phyloP scores from a whole-genome alignment of 2,113 vertebrate species.

The Oryzias melastigma region DNA sequence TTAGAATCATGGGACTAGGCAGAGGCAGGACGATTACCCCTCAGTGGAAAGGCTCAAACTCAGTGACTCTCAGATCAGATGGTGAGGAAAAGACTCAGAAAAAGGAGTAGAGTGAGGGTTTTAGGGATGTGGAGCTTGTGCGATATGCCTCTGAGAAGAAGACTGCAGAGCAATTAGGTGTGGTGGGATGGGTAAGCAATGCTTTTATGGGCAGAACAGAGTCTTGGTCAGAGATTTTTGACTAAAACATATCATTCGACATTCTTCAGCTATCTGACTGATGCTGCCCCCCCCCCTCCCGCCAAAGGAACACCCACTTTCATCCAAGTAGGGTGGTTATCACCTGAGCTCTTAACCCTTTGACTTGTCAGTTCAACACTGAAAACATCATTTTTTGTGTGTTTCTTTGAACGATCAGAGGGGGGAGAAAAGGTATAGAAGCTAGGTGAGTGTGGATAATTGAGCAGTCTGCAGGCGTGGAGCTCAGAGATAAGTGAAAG shows the following conservation, averaged over 20 bases:
- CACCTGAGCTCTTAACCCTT: slow-evolving; percentile 57
- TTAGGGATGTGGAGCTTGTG: slow-evolving; percentile 13
- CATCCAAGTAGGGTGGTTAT: slow-evolving; percentile 39
- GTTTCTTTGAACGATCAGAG: slow-evolving; percentile 32
- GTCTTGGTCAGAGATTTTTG: slow-evolving; percentile 42
- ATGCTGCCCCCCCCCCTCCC: slow-evolving; percentile 5
- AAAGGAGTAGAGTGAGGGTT: slow-evolving; percentile 24
- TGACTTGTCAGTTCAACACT: slow-evolving; percentile 49
- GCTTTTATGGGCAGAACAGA: slow-evolving; percentile 46
- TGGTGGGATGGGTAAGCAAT: slow-evolving; percentile 42
- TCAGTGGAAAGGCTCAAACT: slow-evolving; percentile 66
- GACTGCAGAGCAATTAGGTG: slow-evolving; percentile 54
- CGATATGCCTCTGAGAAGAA: slow-evolving; percentile 16
- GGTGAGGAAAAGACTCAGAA: slow-evolving; percentile 40
- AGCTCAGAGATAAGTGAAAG: slow-evolving; percentile 71
- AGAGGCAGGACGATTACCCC: slow-evolving; percentile 71
- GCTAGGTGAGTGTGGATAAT: slow-evolving; percentile 71
- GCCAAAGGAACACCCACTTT: slow-evolving; percentile 34
- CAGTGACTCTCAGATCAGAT: slow-evolving; percentile 67
- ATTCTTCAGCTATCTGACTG: slow-evolving; percentile 34
- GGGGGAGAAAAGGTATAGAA: slow-evolving; percentile 28
- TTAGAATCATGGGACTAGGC: slow-evolving; percentile 74
- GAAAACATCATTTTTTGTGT: slow-evolving; percentile 37
- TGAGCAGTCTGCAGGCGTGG: slow-evolving; percentile 64
- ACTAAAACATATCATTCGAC: slow-evolving; percentile 40